Conservation (phyloP, 2,113 vertebrate species). For the Empidonax alnorum region DNA sequence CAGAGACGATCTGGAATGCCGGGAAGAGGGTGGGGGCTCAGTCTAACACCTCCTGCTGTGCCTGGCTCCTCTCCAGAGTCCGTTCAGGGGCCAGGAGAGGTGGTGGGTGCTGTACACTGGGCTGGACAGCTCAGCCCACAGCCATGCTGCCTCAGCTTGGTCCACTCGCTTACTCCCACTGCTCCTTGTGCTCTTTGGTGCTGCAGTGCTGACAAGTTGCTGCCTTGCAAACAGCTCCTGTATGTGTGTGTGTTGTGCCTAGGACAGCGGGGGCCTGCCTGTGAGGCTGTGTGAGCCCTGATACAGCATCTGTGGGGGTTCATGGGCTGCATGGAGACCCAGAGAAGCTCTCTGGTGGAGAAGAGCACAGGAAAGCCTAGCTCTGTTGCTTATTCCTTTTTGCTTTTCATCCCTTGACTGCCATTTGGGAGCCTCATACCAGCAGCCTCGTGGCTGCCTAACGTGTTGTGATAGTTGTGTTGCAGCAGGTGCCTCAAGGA, state of each 20-base stretch:
- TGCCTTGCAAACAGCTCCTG: neutral
- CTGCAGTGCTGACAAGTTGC: neutral
- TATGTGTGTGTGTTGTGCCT: fast-evolving
- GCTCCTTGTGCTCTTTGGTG: neutral
- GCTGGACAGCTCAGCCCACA: neutral
- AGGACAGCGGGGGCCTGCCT: neutral
- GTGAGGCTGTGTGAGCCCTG: neutral
- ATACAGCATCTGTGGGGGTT: neutral
- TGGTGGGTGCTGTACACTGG: neutral
- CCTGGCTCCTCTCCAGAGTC: neutral
- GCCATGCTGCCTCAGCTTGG: neutral
- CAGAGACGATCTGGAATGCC: fast-evolving
- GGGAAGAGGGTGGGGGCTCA: neutral
- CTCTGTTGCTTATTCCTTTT: neutral
- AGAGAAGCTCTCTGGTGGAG: neutral
- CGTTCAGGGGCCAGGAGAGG: neutral
- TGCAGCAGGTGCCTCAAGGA: neutral
- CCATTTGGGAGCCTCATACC: neutral
- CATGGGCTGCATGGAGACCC: neutral
- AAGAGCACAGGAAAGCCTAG: neutral
- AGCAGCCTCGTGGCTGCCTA: neutral
- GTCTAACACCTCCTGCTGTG: neutral
- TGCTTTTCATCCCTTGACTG: neutral
- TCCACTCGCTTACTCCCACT: neutral
- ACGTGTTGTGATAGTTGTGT: neutral